Percentiles rank a stretch among this genome's conserved stretches.
phyloP scores from a whole-genome alignment of 2,888 invertebrate genomes.

The Mythimna vitellina region DNA sequence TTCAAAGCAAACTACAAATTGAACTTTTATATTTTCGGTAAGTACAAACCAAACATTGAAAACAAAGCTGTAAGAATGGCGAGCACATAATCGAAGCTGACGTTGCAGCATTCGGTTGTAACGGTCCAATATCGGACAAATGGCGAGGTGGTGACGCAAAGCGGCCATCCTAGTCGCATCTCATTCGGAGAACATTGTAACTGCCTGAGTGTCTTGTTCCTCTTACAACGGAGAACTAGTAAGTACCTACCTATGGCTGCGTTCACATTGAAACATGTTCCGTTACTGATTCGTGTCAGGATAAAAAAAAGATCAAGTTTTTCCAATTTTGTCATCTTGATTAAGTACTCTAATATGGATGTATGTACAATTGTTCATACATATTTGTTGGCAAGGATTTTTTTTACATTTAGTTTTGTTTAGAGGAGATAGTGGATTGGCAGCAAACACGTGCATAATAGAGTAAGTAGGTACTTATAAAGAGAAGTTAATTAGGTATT shows the following conservation, averaged over 20 bases:
- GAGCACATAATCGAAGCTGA: constrained; percentile 70
- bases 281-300: constrained; percentile 9
- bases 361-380: neutral
- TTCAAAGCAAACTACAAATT: constrained; percentile 30
- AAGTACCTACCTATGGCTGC: constrained; percentile 30
- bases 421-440: neutral
- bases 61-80: constrained; percentile 57
- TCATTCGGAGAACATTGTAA: constrained; percentile 73
- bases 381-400: neutral
- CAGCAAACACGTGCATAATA: neutral
- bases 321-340: neutral
- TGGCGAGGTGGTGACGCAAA: constrained; percentile 77
- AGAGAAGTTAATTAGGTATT: neutral
- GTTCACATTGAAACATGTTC: constrained; percentile 51
- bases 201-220: constrained; percentile 66
- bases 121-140: constrained; percentile 78
- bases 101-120: constrained; percentile 66
- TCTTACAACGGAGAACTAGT: constrained; percentile 44
- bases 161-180: constrained; percentile 79
- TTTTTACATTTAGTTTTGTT: neutral
- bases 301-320: neutral
- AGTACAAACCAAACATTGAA: constrained; percentile 55
- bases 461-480: no score
- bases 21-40: constrained; percentile 16
- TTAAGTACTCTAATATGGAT: neutral